These are phyloP conservation scores for Saccopteryx bilineata DNA, from an alignment of 2,113 vertebrate genomes.

Conservation along the genomic window DNA sequence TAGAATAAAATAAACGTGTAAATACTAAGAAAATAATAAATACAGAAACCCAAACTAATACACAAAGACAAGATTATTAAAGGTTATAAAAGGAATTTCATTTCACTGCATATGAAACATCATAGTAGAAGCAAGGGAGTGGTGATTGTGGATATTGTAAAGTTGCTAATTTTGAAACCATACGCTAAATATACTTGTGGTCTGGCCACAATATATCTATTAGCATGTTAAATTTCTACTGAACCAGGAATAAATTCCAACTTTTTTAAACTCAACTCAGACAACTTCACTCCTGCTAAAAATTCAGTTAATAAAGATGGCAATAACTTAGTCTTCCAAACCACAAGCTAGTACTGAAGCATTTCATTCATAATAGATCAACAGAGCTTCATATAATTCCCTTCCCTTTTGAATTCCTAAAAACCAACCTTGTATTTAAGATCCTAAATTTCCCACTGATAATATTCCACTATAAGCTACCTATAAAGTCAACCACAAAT, in stretches of 20 bases:
- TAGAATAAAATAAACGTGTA: not conserved
- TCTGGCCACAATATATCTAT: constrained; percentile 50
- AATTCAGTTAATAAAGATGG: constrained; percentile 71
- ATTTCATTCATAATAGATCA: constrained; percentile 65
- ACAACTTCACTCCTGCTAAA: constrained; percentile 52
- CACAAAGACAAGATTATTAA: constrained; percentile 9
- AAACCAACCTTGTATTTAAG: not conserved
- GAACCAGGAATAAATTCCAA: constrained; percentile 50
- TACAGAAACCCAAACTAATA: not conserved
- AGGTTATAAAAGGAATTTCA: not conserved
- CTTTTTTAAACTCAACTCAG: constrained; percentile 45
- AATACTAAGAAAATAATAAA: constrained; percentile 13
- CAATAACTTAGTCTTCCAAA: constrained; percentile 62
- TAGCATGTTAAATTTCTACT: constrained; percentile 54
- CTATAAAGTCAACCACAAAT: not conserved
- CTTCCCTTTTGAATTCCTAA: constrained; percentile 40
- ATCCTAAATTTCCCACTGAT: not conserved
- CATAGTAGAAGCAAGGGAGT: not conserved
- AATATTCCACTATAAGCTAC: not conserved
- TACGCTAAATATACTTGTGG: constrained; percentile 49
- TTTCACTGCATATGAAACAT: not conserved
- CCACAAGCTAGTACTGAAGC: constrained; percentile 60
- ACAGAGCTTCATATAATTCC: constrained; percentile 48
- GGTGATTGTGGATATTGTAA: not conserved
- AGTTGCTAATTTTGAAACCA: not conserved